These are phyloP conservation scores for Ceratosolen fusciceps DNA, from an alignment of 1,140 invertebrate genomes.

Conservation along the genomic window DNA sequence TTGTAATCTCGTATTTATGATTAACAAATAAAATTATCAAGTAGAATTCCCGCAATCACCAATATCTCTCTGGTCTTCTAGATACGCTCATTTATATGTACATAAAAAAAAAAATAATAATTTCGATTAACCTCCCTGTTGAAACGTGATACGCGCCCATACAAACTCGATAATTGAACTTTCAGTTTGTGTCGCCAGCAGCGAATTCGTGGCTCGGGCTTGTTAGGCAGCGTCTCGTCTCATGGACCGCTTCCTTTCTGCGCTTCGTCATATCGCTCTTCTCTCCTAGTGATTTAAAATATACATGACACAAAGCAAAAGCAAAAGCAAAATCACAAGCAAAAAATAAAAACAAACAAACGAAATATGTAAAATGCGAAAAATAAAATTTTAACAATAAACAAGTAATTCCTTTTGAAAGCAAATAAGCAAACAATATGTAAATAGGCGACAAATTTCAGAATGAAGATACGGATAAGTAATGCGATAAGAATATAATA, in stretches of 20 bases:
- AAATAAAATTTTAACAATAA: too few relatives aligned
- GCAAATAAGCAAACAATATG: too few relatives aligned
- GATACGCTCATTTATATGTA: too few relatives aligned
- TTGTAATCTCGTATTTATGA: too few relatives aligned
- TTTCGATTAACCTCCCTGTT: not conserved
- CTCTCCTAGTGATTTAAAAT: constrained; percentile 31
- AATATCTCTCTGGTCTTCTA: too few relatives aligned
- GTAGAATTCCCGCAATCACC: too few relatives aligned
- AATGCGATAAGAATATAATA: not conserved
- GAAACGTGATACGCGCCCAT: not conserved
- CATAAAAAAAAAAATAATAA: too few relatives aligned
- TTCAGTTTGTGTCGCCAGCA: constrained; percentile 62
- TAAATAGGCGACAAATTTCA: too few relatives aligned
- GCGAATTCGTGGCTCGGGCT: constrained; percentile 59
- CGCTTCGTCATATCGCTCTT: constrained; percentile 52
- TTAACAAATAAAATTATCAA: too few relatives aligned
- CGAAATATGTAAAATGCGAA: not conserved
- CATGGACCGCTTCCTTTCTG: constrained; percentile 61
- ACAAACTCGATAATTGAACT: constrained; percentile 56
- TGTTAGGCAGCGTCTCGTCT: constrained; percentile 59
- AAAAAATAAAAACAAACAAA: not conserved
- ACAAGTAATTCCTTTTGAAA: too few relatives aligned
- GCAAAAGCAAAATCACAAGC: too few relatives aligned
- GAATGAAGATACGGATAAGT: not conserved
- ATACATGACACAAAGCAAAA: constrained; percentile 17